Conservation (phyloP, 1,140 invertebrate genomes). For the Pseudomyrmex gracilis region DNA sequence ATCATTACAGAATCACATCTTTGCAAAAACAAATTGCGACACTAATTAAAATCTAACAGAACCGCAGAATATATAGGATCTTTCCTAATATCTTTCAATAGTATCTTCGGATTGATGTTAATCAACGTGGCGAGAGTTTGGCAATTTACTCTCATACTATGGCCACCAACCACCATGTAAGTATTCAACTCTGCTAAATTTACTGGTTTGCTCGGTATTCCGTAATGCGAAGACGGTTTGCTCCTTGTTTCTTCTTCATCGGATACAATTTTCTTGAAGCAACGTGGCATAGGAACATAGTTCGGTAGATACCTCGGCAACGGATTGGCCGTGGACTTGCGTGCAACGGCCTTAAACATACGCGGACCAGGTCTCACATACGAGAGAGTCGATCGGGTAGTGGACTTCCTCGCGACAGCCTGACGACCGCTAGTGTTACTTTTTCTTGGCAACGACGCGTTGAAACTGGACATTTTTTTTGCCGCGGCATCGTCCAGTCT, state of each 20-base stretch:
- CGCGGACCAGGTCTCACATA: constrained; percentile 33
- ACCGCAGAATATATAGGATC: background rate
- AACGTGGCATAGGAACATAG: constrained; percentile 19
- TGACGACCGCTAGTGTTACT: background rate
- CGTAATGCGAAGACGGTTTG: constrained; percentile 76
- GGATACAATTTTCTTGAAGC: background rate
- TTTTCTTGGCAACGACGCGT: background rate
- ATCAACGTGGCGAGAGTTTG: constrained; percentile 77
- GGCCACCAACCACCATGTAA: constrained; percentile 79
- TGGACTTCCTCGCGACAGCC: constrained; percentile 81
- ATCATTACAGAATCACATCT: too few relatives aligned
- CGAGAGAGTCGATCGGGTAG: constrained; percentile 69
- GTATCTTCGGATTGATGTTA: constrained; percentile 79
- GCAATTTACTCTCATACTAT: constrained; percentile 80
- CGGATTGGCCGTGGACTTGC: constrained; percentile 81
- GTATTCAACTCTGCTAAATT: constrained; percentile 77
- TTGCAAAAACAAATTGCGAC: background rate
- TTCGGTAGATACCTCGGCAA: constrained; percentile 71
- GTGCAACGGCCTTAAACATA: constrained; percentile 78
- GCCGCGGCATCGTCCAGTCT: background rate
- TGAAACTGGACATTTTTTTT: background rate
- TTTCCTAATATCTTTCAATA: constrained; percentile 70
- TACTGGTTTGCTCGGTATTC: constrained; percentile 66
- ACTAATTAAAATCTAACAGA: constrained; percentile 46
- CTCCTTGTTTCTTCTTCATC: background rate